Percentiles rank a stretch among this genome's conserved stretches.
Conservation (phyloP, 2,797 vertebrate species). For the Bradypodion ventrale region DNA sequence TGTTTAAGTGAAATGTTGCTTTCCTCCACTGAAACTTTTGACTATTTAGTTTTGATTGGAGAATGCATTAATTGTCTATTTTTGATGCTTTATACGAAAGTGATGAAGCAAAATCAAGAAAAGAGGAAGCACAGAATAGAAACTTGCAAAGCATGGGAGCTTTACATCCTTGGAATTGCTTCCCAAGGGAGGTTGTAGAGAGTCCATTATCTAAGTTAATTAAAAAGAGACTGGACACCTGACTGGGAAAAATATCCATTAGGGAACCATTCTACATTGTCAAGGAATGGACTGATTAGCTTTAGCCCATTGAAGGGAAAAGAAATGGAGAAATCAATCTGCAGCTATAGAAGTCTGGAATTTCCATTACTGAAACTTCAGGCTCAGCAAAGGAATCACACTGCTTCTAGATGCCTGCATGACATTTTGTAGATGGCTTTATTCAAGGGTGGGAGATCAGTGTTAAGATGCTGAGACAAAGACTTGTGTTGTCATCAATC, state of each 20-base stretch:
- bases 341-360: not conserved
- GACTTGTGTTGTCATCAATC: not conserved
- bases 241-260: constrained; percentile 40
- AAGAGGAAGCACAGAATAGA: not conserved
- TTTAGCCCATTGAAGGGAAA: constrained; percentile 35
- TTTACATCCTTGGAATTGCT: not conserved
- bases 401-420: not conserved
- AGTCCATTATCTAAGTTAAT: constrained; percentile 37
- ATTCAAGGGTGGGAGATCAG: not conserved
- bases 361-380: not conserved
- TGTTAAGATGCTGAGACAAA: not conserved
- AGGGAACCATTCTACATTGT: constrained; percentile 39
- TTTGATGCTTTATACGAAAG: not conserved
- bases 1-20: not conserved
- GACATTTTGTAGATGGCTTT: not conserved
- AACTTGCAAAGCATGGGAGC: not conserved
- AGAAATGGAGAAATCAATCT: constrained; percentile 35
- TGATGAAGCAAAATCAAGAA: not conserved
- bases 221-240: constrained; percentile 37
- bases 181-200: constrained; percentile 18
- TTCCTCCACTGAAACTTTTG: not conserved
- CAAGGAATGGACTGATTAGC: constrained; percentile 44
- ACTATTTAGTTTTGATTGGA: not conserved
- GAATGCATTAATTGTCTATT: not conserved
- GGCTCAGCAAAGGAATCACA: not conserved